These are phyloP conservation scores for Dryobates pubescens DNA, from an alignment of 2,797 vertebrate genomes.

Conservation along the genomic window DNA sequence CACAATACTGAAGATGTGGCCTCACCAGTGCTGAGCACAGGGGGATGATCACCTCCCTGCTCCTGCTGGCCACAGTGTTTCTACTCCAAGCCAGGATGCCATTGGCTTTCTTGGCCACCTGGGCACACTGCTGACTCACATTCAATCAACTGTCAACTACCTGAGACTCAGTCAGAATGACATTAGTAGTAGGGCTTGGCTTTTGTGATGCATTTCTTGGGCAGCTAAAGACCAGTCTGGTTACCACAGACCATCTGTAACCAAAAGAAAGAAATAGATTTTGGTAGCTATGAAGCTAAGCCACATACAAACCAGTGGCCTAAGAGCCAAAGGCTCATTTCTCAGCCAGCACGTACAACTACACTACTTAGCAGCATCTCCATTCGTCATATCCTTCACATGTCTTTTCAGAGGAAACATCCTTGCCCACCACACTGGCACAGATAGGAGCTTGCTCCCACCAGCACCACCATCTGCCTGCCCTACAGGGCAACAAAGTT, in stretches of 20 bases:
- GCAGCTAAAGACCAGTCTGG: neutral
- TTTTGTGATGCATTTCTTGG: neutral
- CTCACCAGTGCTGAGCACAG: too few species aligned
- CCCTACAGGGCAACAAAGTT: neutral
- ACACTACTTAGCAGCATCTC: neutral
- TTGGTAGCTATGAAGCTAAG: neutral
- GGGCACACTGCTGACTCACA: too few species aligned
- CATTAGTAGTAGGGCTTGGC: neutral
- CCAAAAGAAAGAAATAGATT: neutral
- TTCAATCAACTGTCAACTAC: neutral
- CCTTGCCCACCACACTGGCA: neutral
- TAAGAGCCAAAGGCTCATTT: neutral
- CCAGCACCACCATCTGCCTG: neutral
- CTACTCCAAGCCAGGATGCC: too few species aligned
- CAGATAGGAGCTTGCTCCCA: neutral
- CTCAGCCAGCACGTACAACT: neutral
- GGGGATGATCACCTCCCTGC: too few species aligned
- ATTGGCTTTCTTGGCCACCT: too few species aligned
- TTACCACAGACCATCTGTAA: neutral
- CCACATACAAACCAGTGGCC: neutral
- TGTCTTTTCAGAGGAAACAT: neutral
- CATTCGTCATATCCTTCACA: neutral
- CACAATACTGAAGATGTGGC: too few species aligned
- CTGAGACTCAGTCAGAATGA: neutral
- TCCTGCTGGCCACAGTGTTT: too few species aligned